A percentile compares a stretch with the other conserved stretches of the same genome.
Conservation (phyloP, 1,140 invertebrate species). For the Zelostemma sp. region DNA sequence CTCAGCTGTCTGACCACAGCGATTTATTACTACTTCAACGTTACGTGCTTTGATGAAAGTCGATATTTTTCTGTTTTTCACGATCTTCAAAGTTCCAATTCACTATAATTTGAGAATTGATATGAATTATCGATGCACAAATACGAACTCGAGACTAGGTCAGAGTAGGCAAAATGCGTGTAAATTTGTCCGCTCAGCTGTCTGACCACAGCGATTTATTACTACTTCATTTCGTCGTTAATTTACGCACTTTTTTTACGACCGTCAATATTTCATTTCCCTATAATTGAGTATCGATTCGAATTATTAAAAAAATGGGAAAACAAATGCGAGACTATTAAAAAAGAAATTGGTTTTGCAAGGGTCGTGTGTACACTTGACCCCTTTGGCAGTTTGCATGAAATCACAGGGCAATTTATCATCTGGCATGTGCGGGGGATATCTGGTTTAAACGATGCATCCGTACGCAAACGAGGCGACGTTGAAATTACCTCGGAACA, state of each 20-base stretch:
- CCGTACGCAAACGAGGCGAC: slow-evolving; percentile 32
- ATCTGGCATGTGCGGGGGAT: slow-evolving; percentile 31
- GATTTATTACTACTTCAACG: not conserved
- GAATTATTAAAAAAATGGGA: not conserved
- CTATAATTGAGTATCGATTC: too few relatives aligned
- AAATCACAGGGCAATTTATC: slow-evolving; percentile 35
- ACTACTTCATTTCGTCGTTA: slow-evolving; percentile 1
- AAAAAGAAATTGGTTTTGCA: slow-evolving; percentile 3
- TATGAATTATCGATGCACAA: slow-evolving; percentile 49
- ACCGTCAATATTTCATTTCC: too few relatives aligned
- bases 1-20: not conserved
- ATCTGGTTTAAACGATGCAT: slow-evolving; percentile 31
- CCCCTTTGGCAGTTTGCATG: slow-evolving; percentile 14
- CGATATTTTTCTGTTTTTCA: too few relatives aligned
- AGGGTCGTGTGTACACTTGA: slow-evolving; percentile 27
- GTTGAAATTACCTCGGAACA: slow-evolving; percentile 42
- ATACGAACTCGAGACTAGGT: slow-evolving; percentile 26
- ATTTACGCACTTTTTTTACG: too few relatives aligned
- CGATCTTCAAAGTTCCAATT: too few relatives aligned
- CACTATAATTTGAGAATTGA: slow-evolving; percentile 36
- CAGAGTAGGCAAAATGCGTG: slow-evolving; percentile 10
- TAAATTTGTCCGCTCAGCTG: not conserved
- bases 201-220: not conserved
- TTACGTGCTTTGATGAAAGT: not conserved
- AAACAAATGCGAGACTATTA: not conserved